phyloP scores from a whole-genome alignment of 2,113 vertebrate genomes.

The Siphamia tubifer region DNA sequence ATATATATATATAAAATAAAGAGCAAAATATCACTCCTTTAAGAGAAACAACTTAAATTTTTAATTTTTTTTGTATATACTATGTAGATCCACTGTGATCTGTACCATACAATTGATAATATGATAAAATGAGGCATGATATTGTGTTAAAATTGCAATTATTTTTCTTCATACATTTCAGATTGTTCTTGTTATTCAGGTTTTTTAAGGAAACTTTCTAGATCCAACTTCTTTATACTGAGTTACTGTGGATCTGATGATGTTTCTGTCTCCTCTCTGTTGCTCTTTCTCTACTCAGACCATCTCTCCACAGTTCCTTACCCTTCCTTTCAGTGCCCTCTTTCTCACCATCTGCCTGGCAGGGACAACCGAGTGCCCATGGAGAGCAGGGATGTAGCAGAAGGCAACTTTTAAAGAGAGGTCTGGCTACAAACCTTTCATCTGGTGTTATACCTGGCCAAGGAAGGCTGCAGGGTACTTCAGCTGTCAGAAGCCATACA shows the following conservation, averaged over 20 bases:
- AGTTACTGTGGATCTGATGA: background rate
- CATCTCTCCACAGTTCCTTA: background rate
- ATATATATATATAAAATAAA: too few relatives aligned
- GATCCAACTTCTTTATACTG: slow-evolving; percentile 41
- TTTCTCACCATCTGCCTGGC: slow-evolving; percentile 37
- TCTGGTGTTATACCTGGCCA: slow-evolving; percentile 54
- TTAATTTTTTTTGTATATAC: too few relatives aligned
- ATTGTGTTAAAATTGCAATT: too few relatives aligned
- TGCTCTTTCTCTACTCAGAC: background rate
- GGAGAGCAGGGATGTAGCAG: slow-evolving; percentile 48
- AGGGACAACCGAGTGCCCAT: slow-evolving; percentile 26
- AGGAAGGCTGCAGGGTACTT: slow-evolving; percentile 35
- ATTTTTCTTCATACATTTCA: too few relatives aligned
- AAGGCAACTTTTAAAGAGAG: slow-evolving; percentile 54
- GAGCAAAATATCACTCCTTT: too few relatives aligned
- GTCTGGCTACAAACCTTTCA: slow-evolving; percentile 58
- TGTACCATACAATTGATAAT: too few relatives aligned
- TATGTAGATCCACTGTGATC: too few relatives aligned
- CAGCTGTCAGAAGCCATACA: slow-evolving; percentile 33
- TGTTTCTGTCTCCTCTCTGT: background rate
- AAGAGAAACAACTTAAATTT: too few relatives aligned
- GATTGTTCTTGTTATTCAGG: too few relatives aligned
- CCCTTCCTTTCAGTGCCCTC: background rate
- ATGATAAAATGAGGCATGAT: too few relatives aligned
- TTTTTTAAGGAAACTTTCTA: too few relatives aligned